phyloP scores from a whole-genome alignment of 2,888 invertebrate genomes.

The Sericinus montela region DNA sequence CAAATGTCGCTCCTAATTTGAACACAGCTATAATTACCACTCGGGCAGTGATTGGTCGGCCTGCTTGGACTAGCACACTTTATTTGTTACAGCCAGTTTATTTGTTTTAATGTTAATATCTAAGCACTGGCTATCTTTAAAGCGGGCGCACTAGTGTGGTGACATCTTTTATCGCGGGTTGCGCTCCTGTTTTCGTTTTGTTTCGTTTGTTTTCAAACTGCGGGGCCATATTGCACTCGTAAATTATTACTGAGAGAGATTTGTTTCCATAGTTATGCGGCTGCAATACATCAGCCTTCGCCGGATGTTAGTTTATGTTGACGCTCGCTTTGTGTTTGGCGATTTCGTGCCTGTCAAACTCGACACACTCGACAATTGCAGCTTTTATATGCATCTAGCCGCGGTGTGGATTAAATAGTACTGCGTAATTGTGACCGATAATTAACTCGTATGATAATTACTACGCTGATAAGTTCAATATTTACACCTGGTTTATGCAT shows the following conservation, averaged over 20 bases:
- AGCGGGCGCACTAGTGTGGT: slow-evolving; percentile 55
- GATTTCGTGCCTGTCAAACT: slow-evolving; percentile 58
- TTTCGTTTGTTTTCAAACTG: slow-evolving; percentile 63
- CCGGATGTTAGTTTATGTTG: slow-evolving; percentile 74
- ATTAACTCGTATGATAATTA: too few relatives aligned
- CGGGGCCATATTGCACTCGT: slow-evolving; percentile 68
- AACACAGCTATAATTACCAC: slow-evolving; percentile 70
- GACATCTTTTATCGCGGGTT: slow-evolving; percentile 71
- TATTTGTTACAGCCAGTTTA: slow-evolving; percentile 44
- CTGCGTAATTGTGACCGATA: slow-evolving; percentile 13
- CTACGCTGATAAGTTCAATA: too few relatives aligned
- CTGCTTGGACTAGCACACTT: slow-evolving; percentile 34
- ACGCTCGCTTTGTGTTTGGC: slow-evolving; percentile 63
- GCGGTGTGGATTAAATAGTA: slow-evolving; percentile 20
- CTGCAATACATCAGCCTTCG: slow-evolving; percentile 70
- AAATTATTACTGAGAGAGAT: slow-evolving; percentile 73
- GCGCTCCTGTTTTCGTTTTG: slow-evolving; percentile 64
- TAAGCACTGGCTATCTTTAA: slow-evolving; percentile 55
- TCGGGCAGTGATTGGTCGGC: slow-evolving; percentile 55
- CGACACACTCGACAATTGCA: slow-evolving; percentile 42
- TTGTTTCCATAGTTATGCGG: slow-evolving; percentile 76
- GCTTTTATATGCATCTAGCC: slow-evolving; percentile 39
- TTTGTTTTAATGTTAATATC: slow-evolving; percentile 52
- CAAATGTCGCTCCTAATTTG: slow-evolving; percentile 68
- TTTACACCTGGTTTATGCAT: too few relatives aligned